A percentile compares a stretch with the other conserved stretches of the same genome.
phyloP scores from a whole-genome alignment of 2,797 vertebrate genomes.

The Bovichtus diacanthus region DNA sequence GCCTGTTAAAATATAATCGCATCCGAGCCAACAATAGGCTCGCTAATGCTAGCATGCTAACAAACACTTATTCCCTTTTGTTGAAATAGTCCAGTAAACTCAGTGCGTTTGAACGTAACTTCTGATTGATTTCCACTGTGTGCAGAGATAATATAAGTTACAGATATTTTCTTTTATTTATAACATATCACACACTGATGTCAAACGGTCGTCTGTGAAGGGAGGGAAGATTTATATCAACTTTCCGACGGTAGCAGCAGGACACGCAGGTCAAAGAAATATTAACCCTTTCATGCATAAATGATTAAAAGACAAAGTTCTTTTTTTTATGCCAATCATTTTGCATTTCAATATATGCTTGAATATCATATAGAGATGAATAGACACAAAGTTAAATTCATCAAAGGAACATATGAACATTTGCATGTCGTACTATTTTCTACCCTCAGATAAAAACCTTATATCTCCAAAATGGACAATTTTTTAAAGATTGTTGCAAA shows the following conservation, averaged over 20 bases:
- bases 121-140: conserved; percentile 19
- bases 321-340: too few relatives aligned
- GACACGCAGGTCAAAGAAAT: neutral
- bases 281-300: too few relatives aligned
- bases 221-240: neutral
- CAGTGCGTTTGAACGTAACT: too few relatives aligned
- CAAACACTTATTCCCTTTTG: neutral
- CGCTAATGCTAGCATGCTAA: conserved; percentile 2
- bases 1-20: neutral
- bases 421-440: neutral
- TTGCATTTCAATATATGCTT: too few relatives aligned
- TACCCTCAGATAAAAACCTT: neutral
- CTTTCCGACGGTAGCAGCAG: neutral
- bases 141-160: conserved; percentile 4
- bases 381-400: too few relatives aligned
- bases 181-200: neutral
- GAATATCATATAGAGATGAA: too few relatives aligned
- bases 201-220: neutral
- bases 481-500: neutral
- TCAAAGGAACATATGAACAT: neutral
- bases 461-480: neutral
- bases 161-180: conserved; percentile 2
- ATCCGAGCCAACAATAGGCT: neutral
- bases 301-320: too few relatives aligned
- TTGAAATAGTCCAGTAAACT: too few relatives aligned